Base-by-base conservation (phyloP, 2,113 vertebrate species). In the Nanorana parkeri region DNA sequence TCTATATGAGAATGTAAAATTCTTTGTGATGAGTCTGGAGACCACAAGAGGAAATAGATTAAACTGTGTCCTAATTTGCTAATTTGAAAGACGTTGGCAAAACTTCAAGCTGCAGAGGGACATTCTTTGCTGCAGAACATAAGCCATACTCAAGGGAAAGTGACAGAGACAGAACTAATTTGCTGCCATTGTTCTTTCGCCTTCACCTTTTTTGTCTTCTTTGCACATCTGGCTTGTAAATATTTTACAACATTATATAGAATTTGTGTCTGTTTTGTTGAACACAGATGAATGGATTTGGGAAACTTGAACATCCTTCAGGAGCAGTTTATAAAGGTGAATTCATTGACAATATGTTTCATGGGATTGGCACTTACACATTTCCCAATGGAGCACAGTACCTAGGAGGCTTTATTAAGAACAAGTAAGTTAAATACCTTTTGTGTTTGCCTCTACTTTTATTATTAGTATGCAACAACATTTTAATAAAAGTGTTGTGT, bases 281-380 rank as follows among this genome's bases (percentile, higher is more conserved):
- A 72, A 56, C 66, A 76, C 85, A 96, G 94, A 95, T 96, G 93
- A 91, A 95, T 65, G 95, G 95, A 61, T 87, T 68, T 69, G 95
- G 95, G 80, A 94, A 84, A 81, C 85, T 96, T 32, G 89, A 91
- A 20, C 89, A 94, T 88, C 93, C 93, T 60, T 97, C 95, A 26
- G 94, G 95, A 76, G 92, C 93, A 1, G 76, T 88, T 28, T 96
- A 95, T 85, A 90, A 96, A 93, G 95, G 96, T 41, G 85, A 95
- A 54, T 96, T 97, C 87, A 92, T 91, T 85, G 90, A 95, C 86
- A 95, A 94, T 85, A 93, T 89, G 93, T 96, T 94, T 87, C 92
- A 96, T 5, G 92, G 95, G 77, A 68, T 32, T 20, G 95, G 95
- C 64, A 94, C 86, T 16, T 96, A 96, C 51, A 90, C 84, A 51